Percentiles rank a stretch among this genome's conserved stretches.
phyloP scores from a whole-genome alignment of 2,797 vertebrate species.

The Ispidina picta region DNA sequence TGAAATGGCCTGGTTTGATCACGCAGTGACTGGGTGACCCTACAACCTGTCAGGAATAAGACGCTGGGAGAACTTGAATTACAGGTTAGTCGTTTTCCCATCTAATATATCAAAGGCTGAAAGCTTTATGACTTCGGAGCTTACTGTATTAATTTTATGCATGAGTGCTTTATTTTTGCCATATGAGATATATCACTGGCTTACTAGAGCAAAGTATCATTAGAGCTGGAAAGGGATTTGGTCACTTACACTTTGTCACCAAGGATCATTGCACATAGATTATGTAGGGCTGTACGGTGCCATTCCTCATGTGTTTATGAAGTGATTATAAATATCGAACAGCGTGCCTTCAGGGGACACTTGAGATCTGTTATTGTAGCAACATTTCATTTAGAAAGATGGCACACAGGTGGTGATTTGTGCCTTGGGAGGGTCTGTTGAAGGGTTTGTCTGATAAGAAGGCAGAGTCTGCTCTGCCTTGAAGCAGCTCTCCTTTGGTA shows the following conservation, averaged over 20 bases:
- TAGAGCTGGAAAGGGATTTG: constrained; percentile 63
- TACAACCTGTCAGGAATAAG: constrained; percentile 22
- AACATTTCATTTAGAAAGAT: constrained; percentile 31
- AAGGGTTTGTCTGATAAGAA: background rate
- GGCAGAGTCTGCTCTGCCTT: background rate
- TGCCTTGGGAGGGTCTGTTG: background rate
- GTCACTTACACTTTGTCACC: constrained; percentile 71
- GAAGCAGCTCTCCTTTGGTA: background rate
- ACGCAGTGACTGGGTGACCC: constrained; percentile 49
- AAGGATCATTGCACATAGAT: constrained; percentile 68
- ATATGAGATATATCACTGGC: constrained; percentile 55
- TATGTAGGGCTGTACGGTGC: constrained; percentile 55
- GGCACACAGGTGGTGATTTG: background rate
- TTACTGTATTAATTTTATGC: constrained; percentile 77
- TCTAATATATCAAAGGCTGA: constrained; percentile 59
- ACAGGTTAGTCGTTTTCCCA: constrained; percentile 47
- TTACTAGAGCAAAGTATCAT: constrained; percentile 64
- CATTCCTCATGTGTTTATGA: constrained; percentile 70
- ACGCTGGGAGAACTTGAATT: constrained; percentile 39
- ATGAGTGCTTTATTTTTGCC: constrained; percentile 74
- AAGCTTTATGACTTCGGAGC: constrained; percentile 70
- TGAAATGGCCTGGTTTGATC: background rate
- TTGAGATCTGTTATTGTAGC: constrained; percentile 36
- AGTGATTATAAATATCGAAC: constrained; percentile 63
- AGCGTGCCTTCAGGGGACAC: background rate